phyloP scores from a whole-genome alignment of 2,797 vertebrate genomes.

The Ctenopoma multispine region DNA sequence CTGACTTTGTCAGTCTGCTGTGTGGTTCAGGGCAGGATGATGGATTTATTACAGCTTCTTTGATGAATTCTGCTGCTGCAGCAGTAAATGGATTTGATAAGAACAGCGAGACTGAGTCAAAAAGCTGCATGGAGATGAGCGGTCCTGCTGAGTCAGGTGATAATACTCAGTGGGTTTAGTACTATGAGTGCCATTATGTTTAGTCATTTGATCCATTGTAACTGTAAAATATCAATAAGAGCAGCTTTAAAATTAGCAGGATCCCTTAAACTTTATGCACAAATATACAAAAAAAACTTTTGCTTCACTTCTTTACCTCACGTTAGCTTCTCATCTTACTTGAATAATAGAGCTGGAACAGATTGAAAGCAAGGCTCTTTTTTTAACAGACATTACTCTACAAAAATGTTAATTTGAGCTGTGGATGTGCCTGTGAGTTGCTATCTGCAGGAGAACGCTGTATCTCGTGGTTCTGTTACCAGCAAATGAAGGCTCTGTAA shows the following conservation, averaged over 20 bases:
- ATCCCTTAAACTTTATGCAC: no score
- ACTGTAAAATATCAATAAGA: neutral
- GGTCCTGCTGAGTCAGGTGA: neutral
- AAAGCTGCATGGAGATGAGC: neutral
- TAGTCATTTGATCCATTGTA: neutral
- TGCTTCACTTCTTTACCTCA: neutral
- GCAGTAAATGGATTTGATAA: neutral
- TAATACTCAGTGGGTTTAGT: no score
- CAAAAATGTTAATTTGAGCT: constrained; percentile 5
- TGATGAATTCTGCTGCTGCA: neutral
- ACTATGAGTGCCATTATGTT: neutral
- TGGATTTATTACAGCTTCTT: neutral
- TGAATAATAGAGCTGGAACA: neutral
- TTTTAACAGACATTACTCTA: no score
- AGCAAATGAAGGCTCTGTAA: constrained; percentile 4
- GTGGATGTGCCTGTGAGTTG: neutral
- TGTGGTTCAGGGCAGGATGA: neutral
- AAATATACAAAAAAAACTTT: no score
- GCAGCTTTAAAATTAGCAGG: neutral
- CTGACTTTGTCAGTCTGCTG: neutral
- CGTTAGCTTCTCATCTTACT: neutral
- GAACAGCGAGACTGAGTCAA: neutral
- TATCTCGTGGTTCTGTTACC: neutral
- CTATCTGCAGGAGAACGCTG: neutral
- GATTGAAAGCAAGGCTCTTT: neutral